A percentile compares a stretch with the other conserved stretches of the same genome.
Evolutionary conservation across 2,113 vertebrate species (phyloP).

Genomic region (Echinops telfairi): DNA sequence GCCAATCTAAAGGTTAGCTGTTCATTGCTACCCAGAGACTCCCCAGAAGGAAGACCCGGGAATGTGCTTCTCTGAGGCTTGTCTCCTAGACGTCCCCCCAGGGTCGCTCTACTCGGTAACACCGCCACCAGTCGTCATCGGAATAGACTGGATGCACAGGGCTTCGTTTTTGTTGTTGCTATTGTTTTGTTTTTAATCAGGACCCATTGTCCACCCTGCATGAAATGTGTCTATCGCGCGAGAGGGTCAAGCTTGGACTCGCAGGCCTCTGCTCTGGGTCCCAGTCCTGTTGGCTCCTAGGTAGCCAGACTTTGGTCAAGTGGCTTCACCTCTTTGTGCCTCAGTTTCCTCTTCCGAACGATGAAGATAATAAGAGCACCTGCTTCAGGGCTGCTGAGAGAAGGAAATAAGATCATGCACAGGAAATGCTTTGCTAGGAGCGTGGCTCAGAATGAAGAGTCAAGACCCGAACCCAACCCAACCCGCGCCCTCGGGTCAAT

Average conservation of each 20-base stretch:
- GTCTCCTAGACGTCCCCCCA: background rate
- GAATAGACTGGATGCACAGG: background rate
- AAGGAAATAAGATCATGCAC: background rate
- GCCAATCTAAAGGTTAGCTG: background rate
- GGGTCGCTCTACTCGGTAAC: background rate
- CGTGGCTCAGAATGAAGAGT: background rate
- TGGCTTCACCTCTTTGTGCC: background rate
- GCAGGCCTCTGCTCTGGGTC: background rate
- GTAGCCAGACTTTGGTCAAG: background rate
- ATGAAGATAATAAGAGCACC: background rate
- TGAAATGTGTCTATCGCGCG: background rate
- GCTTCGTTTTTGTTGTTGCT: background rate
- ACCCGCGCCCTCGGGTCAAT: too few relatives aligned
- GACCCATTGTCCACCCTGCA: background rate
- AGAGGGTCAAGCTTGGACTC: background rate
- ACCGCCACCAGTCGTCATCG: background rate
- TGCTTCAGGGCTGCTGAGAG: background rate
- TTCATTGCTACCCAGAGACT: background rate
- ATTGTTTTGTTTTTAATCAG: background rate
- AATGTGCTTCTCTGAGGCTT: background rate
- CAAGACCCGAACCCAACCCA: background rate
- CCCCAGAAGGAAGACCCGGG: background rate
- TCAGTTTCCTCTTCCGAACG: slow-evolving; percentile 14
- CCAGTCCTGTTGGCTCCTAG: background rate
- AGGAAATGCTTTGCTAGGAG: background rate